Conservation (phyloP, 2,888 invertebrate species). For the Drosophila gaucha region DNA sequence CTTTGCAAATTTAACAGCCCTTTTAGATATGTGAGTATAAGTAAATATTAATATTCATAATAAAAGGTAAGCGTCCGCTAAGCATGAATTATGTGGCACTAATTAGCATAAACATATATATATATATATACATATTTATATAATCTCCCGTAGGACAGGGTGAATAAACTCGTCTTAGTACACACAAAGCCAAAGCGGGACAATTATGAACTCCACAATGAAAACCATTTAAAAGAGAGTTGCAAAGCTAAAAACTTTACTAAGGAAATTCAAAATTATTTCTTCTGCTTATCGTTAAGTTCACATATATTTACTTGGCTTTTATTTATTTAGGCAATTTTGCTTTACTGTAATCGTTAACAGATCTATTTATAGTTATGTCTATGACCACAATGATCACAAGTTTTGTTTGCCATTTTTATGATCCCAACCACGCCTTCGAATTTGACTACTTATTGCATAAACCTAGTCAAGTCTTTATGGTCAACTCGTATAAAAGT, state of each 20-base stretch:
- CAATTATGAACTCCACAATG: constrained; percentile 5
- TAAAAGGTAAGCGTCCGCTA: constrained; percentile 32
- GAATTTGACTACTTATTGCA: constrained; percentile 32
- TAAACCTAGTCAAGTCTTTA: constrained; percentile 42
- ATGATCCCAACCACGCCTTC: constrained; percentile 43
- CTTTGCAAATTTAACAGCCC: constrained; percentile 84
- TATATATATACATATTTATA: constrained; percentile 44
- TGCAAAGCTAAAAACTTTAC: constrained; percentile 23
- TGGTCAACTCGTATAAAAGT: constrained; percentile 29
- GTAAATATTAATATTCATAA: constrained; percentile 14
- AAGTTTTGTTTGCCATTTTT: constrained; percentile 34
- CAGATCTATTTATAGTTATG: constrained; percentile 16
- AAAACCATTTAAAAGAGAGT: constrained; percentile 11
- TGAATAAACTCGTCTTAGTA: constrained; percentile 39
- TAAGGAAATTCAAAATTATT: neutral
- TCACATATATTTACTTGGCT: neutral
- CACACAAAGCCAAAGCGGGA: constrained; percentile 26
- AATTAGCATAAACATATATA: constrained; percentile 57
- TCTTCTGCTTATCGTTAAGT: neutral
- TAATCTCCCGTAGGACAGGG: constrained; percentile 17
- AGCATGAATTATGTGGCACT: constrained; percentile 45
- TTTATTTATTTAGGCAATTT: constrained; percentile 1
- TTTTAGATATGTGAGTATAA: constrained; percentile 86
- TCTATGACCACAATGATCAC: constrained; percentile 17
- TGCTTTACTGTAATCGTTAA: constrained; percentile 8